Evolutionary conservation across 2,797 vertebrate species (phyloP).

Genomic region (Lagorchestes hirsutus): DNA sequence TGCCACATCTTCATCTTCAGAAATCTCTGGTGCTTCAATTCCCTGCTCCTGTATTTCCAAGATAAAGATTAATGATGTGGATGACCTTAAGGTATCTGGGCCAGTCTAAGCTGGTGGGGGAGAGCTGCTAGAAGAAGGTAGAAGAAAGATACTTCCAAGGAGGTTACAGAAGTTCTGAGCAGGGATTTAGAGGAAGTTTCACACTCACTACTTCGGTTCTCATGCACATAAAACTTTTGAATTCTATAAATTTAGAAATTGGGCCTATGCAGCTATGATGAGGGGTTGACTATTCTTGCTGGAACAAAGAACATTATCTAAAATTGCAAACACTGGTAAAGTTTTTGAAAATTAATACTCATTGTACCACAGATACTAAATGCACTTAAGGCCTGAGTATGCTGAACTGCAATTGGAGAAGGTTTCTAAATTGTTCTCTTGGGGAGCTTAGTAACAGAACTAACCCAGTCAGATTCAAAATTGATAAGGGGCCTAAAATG

Average conservation of each 20-base stretch:
- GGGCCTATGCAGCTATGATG: neutral
- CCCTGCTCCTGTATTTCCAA: conserved; percentile 61
- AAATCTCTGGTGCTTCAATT: conserved; percentile 67
- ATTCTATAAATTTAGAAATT: conserved; percentile 2
- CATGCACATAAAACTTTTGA: neutral
- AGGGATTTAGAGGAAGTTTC: conserved; percentile 16
- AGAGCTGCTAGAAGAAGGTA: neutral
- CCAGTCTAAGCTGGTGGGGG: neutral
- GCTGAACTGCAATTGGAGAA: too few species aligned
- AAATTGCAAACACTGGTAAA: neutral
- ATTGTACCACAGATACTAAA: too few species aligned
- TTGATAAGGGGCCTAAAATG: too few species aligned
- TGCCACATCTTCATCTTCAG: conserved; percentile 94
- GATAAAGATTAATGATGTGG: conserved; percentile 46
- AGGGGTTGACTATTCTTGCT: neutral
- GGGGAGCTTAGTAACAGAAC: too few species aligned
- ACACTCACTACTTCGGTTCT: neutral
- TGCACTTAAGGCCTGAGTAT: too few species aligned
- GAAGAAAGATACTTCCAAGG: conserved; percentile 14
- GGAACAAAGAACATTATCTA: neutral
- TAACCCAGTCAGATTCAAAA: too few species aligned
- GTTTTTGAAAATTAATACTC: too few species aligned
- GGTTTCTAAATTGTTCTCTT: too few species aligned
- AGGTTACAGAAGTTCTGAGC: neutral
- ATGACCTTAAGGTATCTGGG: neutral